These are phyloP conservation scores for Hemicrepidius hirtus DNA, from an alignment of 2,888 invertebrate genomes.

Conservation along the genomic window DNA sequence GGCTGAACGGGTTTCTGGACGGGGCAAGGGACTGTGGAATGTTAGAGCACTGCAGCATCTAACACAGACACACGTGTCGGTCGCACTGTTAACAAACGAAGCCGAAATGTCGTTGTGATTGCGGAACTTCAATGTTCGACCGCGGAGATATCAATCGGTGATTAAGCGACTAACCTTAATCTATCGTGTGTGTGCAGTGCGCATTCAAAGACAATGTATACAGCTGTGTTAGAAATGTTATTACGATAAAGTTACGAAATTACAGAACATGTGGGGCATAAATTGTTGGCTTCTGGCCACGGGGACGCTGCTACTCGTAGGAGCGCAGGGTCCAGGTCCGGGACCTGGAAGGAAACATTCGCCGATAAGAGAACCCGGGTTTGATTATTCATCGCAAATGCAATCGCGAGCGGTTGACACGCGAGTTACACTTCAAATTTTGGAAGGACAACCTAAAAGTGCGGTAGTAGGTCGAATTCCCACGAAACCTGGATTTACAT, in stretches of 20 bases:
- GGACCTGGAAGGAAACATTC: constrained; percentile 67
- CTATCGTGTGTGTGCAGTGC: constrained; percentile 40
- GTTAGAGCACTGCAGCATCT: constrained; percentile 70
- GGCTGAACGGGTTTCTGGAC: constrained; percentile 70
- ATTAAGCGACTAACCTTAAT: constrained; percentile 56
- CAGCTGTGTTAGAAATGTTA: constrained; percentile 52
- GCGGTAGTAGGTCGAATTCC: constrained; percentile 92
- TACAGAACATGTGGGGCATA: constrained; percentile 60
- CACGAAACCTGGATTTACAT: constrained; percentile 90
- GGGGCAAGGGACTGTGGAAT: constrained; percentile 70
- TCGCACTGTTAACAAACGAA: constrained; percentile 62
- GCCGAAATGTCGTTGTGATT: constrained; percentile 63
- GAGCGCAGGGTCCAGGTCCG: constrained; percentile 68
- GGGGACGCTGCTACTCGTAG: constrained; percentile 63
- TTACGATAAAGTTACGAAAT: constrained; percentile 43
- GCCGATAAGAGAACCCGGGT: constrained; percentile 63
- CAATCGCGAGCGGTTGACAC: constrained; percentile 92
- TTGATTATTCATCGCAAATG: constrained; percentile 78
- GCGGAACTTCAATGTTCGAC: constrained; percentile 55
- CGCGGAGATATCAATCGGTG: constrained; percentile 58
- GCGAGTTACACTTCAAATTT: constrained; percentile 88
- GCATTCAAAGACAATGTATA: constrained; percentile 25
- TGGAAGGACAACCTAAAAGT: constrained; percentile 89
- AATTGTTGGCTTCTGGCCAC: constrained; percentile 62
- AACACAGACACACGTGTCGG: constrained; percentile 68